phyloP scores from a whole-genome alignment of 2,888 invertebrate genomes.

The Cistogaster globosa region DNA sequence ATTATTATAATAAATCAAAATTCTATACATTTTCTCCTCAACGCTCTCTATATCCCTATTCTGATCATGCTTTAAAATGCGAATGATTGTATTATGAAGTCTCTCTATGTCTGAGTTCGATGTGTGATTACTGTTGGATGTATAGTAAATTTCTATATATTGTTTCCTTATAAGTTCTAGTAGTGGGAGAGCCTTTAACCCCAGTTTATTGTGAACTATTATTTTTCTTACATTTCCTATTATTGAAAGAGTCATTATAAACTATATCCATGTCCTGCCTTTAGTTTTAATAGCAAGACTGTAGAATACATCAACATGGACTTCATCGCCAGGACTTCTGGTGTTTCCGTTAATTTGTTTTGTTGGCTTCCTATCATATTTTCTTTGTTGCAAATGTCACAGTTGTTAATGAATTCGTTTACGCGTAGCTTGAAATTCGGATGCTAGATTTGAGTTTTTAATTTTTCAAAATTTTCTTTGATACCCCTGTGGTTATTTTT shows the following conservation, averaged over 20 bases:
- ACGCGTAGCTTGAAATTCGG: not conserved
- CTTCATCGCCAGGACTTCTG: not conserved
- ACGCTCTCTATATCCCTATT: too few species aligned
- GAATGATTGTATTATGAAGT: too few species aligned
- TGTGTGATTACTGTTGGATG: too few species aligned
- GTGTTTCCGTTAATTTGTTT: not conserved
- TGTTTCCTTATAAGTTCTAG: constrained; percentile 55
- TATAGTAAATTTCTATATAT: too few species aligned
- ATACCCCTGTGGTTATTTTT: not conserved
- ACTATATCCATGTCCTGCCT: too few species aligned
- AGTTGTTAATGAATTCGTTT: not conserved
- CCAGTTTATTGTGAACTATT: constrained; percentile 2
- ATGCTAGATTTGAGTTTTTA: not conserved
- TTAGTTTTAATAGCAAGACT: not conserved
- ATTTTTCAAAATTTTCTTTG: not conserved
- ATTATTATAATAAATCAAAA: constrained; percentile 67
- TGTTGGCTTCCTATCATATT: not conserved
- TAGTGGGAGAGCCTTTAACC: constrained; percentile 63
- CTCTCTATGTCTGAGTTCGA: too few species aligned
- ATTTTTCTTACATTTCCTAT: too few species aligned
- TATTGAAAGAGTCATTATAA: too few species aligned
- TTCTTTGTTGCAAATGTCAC: not conserved
- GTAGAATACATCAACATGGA: not conserved
- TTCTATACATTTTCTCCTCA: too few species aligned
- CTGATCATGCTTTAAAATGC: too few species aligned